A percentile compares a stretch with the other conserved stretches of the same genome.
Conservation (phyloP, 2,113 vertebrate species). For the Chaetura pelagica region DNA sequence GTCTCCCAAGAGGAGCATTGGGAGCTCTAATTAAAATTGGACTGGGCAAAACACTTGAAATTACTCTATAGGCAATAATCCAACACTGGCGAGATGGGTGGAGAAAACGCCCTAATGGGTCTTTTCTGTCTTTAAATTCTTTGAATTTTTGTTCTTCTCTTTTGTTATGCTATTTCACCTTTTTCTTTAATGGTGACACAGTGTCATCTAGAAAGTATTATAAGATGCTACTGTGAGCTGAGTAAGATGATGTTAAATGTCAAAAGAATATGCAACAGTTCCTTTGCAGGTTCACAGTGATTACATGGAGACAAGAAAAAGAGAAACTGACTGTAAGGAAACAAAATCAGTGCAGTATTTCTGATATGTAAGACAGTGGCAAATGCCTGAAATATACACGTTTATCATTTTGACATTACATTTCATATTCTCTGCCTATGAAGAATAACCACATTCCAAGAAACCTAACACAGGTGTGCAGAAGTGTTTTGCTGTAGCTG, state of each 20-base stretch:
- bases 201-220: constrained; percentile 60
- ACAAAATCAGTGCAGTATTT: neutral
- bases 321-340: neutral
- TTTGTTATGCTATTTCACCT: constrained; percentile 67
- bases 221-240: constrained; percentile 45
- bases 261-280: constrained; percentile 68
- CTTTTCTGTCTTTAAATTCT: constrained; percentile 47
- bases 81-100: constrained; percentile 11
- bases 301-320: constrained; percentile 46
- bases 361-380: constrained; percentile 1
- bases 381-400: neutral
- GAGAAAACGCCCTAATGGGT: constrained; percentile 31
- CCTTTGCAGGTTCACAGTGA: constrained; percentile 51
- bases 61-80: constrained; percentile 51
- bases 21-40: constrained; percentile 66
- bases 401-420: constrained; percentile 40
- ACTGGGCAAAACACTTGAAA: constrained; percentile 63
- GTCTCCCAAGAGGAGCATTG: constrained; percentile 49
- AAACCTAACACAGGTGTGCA: constrained; percentile 36
- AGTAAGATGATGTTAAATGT: constrained; percentile 66
- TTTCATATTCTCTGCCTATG: constrained; percentile 10
- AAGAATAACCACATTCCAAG: constrained; percentile 13
- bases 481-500: neutral
- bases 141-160: constrained; percentile 46
- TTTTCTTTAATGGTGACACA: constrained; percentile 60